Percentiles rank a stretch among this genome's conserved stretches.
These are phyloP conservation scores for Drosophila percnosoma DNA, from an alignment of 2,888 invertebrate genomes.

Conservation along the genomic window DNA sequence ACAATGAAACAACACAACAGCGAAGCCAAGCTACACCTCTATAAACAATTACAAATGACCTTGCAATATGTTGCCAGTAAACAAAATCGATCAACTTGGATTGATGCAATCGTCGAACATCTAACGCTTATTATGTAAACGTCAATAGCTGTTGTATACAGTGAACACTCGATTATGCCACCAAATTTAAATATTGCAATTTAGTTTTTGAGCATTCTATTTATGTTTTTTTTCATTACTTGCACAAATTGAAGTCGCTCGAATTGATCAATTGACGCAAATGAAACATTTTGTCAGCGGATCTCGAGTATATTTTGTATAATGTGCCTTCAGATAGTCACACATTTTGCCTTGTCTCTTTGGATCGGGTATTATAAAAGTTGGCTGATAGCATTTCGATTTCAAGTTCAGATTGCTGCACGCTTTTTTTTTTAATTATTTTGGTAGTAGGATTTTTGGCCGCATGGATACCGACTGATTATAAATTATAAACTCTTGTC, in stretches of 20 bases:
- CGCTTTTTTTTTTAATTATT: neutral
- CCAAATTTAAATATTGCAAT: neutral
- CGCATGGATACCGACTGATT: neutral
- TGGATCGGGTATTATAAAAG: neutral
- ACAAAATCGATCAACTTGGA: slow-evolving; percentile 59
- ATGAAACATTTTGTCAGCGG: neutral
- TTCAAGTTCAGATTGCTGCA: neutral
- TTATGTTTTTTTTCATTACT: neutral
- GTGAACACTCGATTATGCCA: slow-evolving; percentile 28
- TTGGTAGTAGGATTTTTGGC: too few relatives aligned
- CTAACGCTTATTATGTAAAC: slow-evolving; percentile 44
- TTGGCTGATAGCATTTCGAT: neutral
- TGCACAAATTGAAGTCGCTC: neutral
- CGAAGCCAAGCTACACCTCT: slow-evolving; percentile 3
- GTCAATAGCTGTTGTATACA: slow-evolving; percentile 33
- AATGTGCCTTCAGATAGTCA: neutral
- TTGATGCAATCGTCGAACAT: slow-evolving; percentile 42
- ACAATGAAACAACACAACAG: neutral
- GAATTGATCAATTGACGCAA: neutral
- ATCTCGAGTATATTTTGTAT: neutral
- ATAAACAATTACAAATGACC: slow-evolving; percentile 51
- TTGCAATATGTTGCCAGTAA: slow-evolving; percentile 39
- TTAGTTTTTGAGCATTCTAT: neutral
- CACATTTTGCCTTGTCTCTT: neutral
- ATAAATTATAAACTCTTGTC: neutral